A percentile compares a stretch with the other conserved stretches of the same genome.
These are phyloP conservation scores for Enteromius anoplus DNA, from an alignment of 2,797 vertebrate species.

Conservation along the genomic window DNA sequence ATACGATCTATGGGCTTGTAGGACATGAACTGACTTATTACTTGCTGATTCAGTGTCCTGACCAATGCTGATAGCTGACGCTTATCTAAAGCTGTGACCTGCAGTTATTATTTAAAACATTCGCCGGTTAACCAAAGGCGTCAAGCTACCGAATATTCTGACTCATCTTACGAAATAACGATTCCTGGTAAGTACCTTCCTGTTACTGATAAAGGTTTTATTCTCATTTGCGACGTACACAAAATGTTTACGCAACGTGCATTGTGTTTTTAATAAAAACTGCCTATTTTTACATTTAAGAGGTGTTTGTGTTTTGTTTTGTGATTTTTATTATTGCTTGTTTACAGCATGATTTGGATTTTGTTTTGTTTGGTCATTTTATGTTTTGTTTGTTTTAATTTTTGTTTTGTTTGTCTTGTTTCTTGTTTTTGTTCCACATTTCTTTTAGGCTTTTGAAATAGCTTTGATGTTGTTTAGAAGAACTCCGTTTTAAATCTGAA, in stretches of 20 bases:
- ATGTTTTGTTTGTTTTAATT: neutral
- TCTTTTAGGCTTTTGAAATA: neutral
- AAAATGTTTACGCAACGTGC: neutral
- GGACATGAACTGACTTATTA: constrained; percentile 2
- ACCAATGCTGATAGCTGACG: constrained; percentile 20
- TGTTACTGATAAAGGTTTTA: neutral
- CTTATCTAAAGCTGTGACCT: constrained; percentile 29
- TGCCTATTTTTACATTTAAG: neutral
- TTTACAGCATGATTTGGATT: neutral
- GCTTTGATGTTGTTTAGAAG: neutral
- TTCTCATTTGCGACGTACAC: neutral
- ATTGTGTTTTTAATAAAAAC: neutral
- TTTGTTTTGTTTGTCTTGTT: neutral
- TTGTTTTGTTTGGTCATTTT: neutral
- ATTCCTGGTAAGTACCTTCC: constrained; percentile 25
- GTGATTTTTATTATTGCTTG: neutral
- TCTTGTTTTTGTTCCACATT: neutral
- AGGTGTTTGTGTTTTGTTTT: constrained; percentile 1
- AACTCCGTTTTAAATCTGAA: neutral
- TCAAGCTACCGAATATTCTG: constrained; percentile 39
- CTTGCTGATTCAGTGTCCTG: constrained; percentile 17
- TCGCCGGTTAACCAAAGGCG: constrained; percentile 25
- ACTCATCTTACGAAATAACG: constrained; percentile 28
- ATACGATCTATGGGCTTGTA: neutral
- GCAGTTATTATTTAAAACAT: neutral